phyloP scores from a whole-genome alignment of 2,888 invertebrate species.

The Cheilosia impressa region DNA sequence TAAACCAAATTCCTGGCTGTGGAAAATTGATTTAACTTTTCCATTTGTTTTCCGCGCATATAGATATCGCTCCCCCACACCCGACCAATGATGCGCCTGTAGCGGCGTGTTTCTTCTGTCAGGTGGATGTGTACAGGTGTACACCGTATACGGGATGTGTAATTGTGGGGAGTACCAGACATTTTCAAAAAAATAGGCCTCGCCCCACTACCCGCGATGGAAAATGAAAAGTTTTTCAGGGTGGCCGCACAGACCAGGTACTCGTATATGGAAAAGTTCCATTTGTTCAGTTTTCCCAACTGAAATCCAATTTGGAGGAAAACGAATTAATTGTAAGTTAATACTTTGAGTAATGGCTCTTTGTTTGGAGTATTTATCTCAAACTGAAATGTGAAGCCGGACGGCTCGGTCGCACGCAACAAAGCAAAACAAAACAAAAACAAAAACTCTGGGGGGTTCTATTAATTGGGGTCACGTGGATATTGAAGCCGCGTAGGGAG shows the following conservation, averaged over 20 bases:
- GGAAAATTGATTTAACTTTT: conserved; percentile 40
- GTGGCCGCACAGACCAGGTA: neutral
- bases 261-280: conserved; percentile 16
- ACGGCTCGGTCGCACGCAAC: neutral
- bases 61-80: neutral
- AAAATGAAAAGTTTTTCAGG: conserved; percentile 40
- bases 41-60: neutral
- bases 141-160: conserved; percentile 17
- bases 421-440: neutral
- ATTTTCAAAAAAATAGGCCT: conserved; percentile 25
- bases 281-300: conserved; percentile 15
- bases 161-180: conserved; percentile 28
- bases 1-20: conserved; percentile 25
- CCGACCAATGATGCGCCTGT: conserved; percentile 18
- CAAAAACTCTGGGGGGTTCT: neutral
- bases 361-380: conserved; percentile 70
- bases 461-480: conserved; percentile 62
- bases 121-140: conserved; percentile 19
- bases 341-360: conserved; percentile 72
- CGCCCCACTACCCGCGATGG: neutral
- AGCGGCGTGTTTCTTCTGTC: conserved; percentile 31
- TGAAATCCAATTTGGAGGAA: conserved; percentile 60
- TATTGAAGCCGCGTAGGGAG: conserved; percentile 17
- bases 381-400: conserved; percentile 36
- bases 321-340: conserved; percentile 74